Percentiles rank a stretch among this genome's conserved stretches.
Conservation (phyloP, 2,888 invertebrate species). For the Penaeus monodon region DNA sequence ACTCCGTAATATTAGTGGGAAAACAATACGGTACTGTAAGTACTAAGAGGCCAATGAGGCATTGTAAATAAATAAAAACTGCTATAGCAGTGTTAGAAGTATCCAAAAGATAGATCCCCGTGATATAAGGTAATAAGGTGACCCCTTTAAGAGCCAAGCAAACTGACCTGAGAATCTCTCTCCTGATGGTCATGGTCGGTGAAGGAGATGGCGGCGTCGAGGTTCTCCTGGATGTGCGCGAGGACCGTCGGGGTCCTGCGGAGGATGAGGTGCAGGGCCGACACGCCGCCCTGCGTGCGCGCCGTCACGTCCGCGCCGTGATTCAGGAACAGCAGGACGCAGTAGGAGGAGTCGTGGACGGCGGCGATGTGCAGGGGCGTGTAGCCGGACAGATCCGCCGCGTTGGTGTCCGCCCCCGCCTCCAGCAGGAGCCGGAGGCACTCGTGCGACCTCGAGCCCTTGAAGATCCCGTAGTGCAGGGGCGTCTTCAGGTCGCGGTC, state of each 20-base stretch:
- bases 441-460: constrained; percentile 80
- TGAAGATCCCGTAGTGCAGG: constrained; percentile 84
- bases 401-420: constrained; percentile 83
- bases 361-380: constrained; percentile 87
- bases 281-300: constrained; percentile 84
- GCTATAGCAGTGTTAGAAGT: too few relatives aligned
- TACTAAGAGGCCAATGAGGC: too few relatives aligned
- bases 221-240: constrained; percentile 80
- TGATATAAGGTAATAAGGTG: too few relatives aligned
- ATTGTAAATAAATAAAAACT: too few relatives aligned
- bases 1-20: background rate
- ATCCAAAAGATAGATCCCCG: too few relatives aligned
- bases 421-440: constrained; percentile 76
- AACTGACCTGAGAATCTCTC: constrained; percentile 56
- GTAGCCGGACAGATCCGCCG: constrained; percentile 86
- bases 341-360: constrained; percentile 83
- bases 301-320: constrained; percentile 88
- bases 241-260: constrained; percentile 87
- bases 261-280: constrained; percentile 84
- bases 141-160: background rate
- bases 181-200: constrained; percentile 79
- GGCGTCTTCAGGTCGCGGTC: constrained; percentile 84
- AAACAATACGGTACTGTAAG: background rate
- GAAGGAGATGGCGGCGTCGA: constrained; percentile 82
- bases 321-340: constrained; percentile 80